phyloP scores from a whole-genome alignment of 2,888 invertebrate species.

The Drosophila recens region DNA sequence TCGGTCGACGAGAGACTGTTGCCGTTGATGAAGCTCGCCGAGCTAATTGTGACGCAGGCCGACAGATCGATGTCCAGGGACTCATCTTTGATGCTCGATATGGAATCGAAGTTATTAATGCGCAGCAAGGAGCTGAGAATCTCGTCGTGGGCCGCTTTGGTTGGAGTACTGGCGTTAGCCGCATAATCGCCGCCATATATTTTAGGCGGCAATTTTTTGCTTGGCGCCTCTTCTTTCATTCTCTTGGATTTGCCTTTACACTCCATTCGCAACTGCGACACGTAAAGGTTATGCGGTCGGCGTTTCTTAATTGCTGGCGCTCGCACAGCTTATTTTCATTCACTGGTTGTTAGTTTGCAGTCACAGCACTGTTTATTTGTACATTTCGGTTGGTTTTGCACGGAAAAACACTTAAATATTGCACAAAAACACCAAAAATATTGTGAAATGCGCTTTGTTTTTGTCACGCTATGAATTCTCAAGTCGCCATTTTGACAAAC shows the following conservation, averaged over 20 bases:
- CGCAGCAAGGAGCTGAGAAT: constrained; percentile 83
- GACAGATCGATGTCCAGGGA: constrained; percentile 84
- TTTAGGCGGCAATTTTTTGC: constrained; percentile 85
- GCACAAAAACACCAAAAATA: constrained; percentile 74
- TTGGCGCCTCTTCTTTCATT: constrained; percentile 84
- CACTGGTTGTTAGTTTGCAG: constrained; percentile 40
- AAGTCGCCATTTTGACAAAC: constrained; percentile 78
- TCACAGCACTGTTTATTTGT: constrained; percentile 48
- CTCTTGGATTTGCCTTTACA: constrained; percentile 77
- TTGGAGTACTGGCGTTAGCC: constrained; percentile 69
- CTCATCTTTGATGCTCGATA: constrained; percentile 85
- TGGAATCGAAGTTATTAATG: constrained; percentile 84
- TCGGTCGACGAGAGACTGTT: constrained; percentile 84
- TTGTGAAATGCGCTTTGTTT: constrained; percentile 84
- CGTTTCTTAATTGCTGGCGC: constrained; percentile 57
- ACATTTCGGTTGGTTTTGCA: constrained; percentile 56
- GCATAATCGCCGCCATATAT: constrained; percentile 72
- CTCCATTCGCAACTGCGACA: constrained; percentile 78
- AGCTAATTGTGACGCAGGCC: constrained; percentile 84
- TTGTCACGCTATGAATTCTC: constrained; percentile 79
- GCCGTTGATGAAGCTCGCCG: constrained; percentile 80
- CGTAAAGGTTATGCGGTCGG: constrained; percentile 84
- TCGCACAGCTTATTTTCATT: constrained; percentile 32
- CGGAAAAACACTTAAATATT: constrained; percentile 64
- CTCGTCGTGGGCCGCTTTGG: constrained; percentile 82